Evolutionary conservation across 1,140 invertebrate species (phyloP).

Genomic region (Drosophila ercepeae): DNA sequence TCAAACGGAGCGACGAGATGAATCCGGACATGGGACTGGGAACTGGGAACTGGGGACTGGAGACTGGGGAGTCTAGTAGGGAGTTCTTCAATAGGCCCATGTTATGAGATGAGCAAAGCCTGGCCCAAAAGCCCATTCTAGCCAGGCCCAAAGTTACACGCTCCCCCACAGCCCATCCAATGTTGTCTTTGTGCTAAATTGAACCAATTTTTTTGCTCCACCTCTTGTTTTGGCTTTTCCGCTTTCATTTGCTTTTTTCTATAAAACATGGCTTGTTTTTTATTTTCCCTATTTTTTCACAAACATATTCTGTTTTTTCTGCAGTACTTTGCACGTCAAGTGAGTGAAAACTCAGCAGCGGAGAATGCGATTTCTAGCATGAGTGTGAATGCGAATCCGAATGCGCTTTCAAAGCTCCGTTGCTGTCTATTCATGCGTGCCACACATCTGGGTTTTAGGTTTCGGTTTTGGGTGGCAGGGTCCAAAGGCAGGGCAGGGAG

Average conservation of each 20-base stretch:
- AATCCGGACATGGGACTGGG: not conserved
- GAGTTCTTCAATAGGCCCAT: slow-evolving; percentile 61
- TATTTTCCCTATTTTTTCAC: slow-evolving; percentile 27
- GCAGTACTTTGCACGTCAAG: slow-evolving; percentile 77
- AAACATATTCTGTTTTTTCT: slow-evolving; percentile 54
- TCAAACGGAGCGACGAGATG: slow-evolving; percentile 38
- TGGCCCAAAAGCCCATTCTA: slow-evolving; percentile 4
- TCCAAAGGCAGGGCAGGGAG: not conserved
- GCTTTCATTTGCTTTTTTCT: slow-evolving; percentile 73
- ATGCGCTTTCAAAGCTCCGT: slow-evolving; percentile 69
- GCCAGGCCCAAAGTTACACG: slow-evolving; percentile 19
- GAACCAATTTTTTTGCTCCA: slow-evolving; percentile 70
- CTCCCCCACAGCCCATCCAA: slow-evolving; percentile 1
- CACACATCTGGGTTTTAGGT: not conserved
- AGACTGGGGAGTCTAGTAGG: not conserved
- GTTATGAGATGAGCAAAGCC: slow-evolving; percentile 27
- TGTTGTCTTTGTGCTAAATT: slow-evolving; percentile 76
- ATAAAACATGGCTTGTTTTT: slow-evolving; percentile 24
- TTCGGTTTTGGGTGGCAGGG: not conserved
- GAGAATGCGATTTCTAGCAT: slow-evolving; percentile 42
- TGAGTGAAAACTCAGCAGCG: slow-evolving; percentile 64
- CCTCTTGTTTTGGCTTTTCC: slow-evolving; percentile 44
- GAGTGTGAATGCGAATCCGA: slow-evolving; percentile 55
- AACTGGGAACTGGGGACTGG: not conserved
- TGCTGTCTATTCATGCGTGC: slow-evolving; percentile 71